Base-by-base conservation (phyloP, 1,140 invertebrate genomes). In the Phenacoccus solenopsis region DNA sequence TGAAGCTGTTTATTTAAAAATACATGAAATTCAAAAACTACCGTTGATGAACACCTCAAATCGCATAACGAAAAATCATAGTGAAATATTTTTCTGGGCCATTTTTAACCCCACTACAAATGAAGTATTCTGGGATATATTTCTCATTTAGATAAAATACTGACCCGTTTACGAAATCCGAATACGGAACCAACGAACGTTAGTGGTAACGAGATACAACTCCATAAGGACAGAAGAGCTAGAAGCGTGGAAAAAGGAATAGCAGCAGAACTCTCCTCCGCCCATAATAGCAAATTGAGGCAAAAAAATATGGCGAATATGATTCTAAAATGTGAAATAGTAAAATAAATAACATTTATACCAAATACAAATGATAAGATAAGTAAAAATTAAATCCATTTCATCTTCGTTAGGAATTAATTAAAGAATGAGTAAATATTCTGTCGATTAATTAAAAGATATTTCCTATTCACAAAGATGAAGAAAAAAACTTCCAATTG, bases 101-200 rank as follows among this genome's bases (percentile, higher is more conserved):
- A n/a, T n/a, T n/a, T n/a, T n/a, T n/a, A n/a, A n/a, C n/a, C n/a
- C n/a, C n/a, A n/a, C n/a, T n/a, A n/a, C n/a, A n/a, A n/a, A n/a
- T n/a, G n/a, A n/a, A n/a, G n/a, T n/a, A n/a, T n/a, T n/a, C n/a
- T n/a, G n/a, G n/a, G n/a, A n/a, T n/a, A n/a, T n/a, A n/a, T n/a
- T n/a, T n/a, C n/a, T n/a, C n/a, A n/a, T n/a, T n/a, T n/a, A n/a
- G n/a, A n/a, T n/a, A n/a, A n/a, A n/a, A n/a, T n/a, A 82, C 83
- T 86, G 82, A 95, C 93, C 80, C 93, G 83, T 81, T 96, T 98
- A 76, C 94, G 92, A 79, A 98, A 99, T 73, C 97, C 97, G 80
- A 98, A 97, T 81, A 96, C 98, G 28, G 97, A 93, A 9, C 97
- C 97, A 72, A 98, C 87, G 80, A 98, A 98, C 7, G 95, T 98